A percentile compares a stretch with the other conserved stretches of the same genome.
Evolutionary conservation across 2,888 invertebrate species (phyloP).

Genomic region (Neria commutata): DNA sequence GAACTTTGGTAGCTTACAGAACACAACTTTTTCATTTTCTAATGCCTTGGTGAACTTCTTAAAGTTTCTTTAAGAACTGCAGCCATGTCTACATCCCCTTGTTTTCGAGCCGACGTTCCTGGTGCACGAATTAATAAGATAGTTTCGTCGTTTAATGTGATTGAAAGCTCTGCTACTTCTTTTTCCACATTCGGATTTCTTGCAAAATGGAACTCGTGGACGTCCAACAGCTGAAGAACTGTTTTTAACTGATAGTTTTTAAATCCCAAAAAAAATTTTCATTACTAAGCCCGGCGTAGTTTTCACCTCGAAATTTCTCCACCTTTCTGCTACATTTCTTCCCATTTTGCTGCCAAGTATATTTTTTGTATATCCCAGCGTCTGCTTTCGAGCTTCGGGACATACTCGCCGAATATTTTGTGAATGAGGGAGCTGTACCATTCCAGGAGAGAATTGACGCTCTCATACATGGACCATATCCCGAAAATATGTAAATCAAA

Average conservation of each 20-base stretch:
- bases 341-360: slow-evolving; percentile 1
- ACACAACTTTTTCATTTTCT: slow-evolving; percentile 4
- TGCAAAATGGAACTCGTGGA: too few relatives aligned
- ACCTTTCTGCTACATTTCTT: not conserved
- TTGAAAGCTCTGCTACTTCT: slow-evolving; percentile 1
- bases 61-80: slow-evolving; percentile 6
- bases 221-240: too few relatives aligned
- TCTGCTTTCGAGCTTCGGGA: too few relatives aligned
- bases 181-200: not conserved
- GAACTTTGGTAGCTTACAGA: not conserved
- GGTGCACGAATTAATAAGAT: slow-evolving; percentile 2
- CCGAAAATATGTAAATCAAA: too few relatives aligned
- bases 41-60: slow-evolving; percentile 11
- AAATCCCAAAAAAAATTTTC: too few relatives aligned
- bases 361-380: too few relatives aligned
- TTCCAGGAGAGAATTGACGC: too few relatives aligned
- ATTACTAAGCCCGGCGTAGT: not conserved
- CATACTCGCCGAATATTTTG: too few relatives aligned
- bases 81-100: not conserved
- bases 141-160: not conserved
- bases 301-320: slow-evolving; percentile 6
- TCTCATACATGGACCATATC: too few relatives aligned
- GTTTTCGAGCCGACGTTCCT: slow-evolving; percentile 11
- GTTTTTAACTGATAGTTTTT: too few relatives aligned
- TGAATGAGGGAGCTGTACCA: too few relatives aligned